Evolutionary conservation across 1,140 invertebrate genomes (phyloP), one percentile per base, ranked within the genome.

Genomic region (Homalodisca vitripennis): DNA sequence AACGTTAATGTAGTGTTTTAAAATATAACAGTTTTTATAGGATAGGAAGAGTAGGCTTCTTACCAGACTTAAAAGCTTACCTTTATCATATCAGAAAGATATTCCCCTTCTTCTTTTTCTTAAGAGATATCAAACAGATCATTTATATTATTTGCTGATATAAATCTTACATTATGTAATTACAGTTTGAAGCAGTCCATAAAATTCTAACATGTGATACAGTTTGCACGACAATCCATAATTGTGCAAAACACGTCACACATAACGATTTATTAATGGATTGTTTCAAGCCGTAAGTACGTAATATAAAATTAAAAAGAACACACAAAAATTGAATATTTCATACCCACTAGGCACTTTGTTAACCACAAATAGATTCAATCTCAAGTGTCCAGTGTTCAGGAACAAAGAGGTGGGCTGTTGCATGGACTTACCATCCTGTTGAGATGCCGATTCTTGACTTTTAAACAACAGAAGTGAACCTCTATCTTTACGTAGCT

Each of bases 391-490:
- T 41, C 17, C 6, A 41, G 34, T 6, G 17, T 41, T 17, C 34
- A 41, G 34, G 17, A 41, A 6, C 34, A 41, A 41, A 41, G 34
- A 41, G 17, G 34, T 10, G 34, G 17, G 6, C 17, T 10, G 17
- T 6, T 10, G 34, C 17, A 12, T 12, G 3, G 17, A 60, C 63
- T 51, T 72, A 70, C 73, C 67, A 69, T 72, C 69, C 12, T 46
- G 64, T 29, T 73, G 68, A 47, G 67, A 41, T 24, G 67, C 1
- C 48, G 67, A 65, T 32, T 73, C 72, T 20, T 72, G 70, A 66
- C 77, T 77, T 69, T 76, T 75, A 55, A 78, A 78, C 0, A 78
- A 14, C 26, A 77, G 75, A 3, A 78, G 31, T 22, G 74, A 73
- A 0, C 73, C 74, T 66, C 75, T 74, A 14, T 72, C 72, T n/a